Percentiles rank a stretch among this genome's conserved stretches.
Conservation (phyloP, 2,888 invertebrate genomes). For the Drosophila robusta region DNA sequence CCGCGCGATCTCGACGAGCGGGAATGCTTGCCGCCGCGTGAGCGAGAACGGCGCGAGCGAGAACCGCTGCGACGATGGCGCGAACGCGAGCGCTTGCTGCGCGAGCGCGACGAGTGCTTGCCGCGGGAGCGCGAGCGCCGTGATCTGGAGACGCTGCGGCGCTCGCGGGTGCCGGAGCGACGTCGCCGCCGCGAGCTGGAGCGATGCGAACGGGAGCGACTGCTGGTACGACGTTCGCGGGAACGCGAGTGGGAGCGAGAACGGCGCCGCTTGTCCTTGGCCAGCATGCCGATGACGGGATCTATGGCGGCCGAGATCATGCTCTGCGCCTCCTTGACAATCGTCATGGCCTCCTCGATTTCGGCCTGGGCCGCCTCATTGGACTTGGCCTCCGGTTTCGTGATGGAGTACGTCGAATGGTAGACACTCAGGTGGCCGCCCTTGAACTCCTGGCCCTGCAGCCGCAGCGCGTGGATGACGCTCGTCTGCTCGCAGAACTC, state of each 20-base stretch:
- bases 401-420: conserved; percentile 96
- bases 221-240: conserved; percentile 88
- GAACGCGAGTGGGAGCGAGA: conserved; percentile 86
- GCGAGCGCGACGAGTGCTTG: conserved; percentile 82
- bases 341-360: conserved; percentile 98
- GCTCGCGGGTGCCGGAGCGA: conserved; percentile 85
- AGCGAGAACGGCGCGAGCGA: conserved; percentile 82
- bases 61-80: conserved; percentile 85
- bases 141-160: conserved; percentile 87
- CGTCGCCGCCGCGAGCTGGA: conserved; percentile 89
- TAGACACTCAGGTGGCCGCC: conserved; percentile 90
- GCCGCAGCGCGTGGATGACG: conserved; percentile 93
- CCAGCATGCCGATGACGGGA: conserved; percentile 94
- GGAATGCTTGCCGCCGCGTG: conserved; percentile 84
- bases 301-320: conserved; percentile 97
- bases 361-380: conserved; percentile 97
- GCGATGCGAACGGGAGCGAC: conserved; percentile 87
- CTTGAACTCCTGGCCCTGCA: conserved; percentile 92
- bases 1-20: conserved; percentile 85
- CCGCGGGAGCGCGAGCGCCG: conserved; percentile 87
- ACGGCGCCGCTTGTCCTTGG: conserved; percentile 91
- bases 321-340: conserved; percentile 98
- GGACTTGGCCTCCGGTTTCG: conserved; percentile 96
- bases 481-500: conserved; percentile 97
- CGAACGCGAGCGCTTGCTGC: conserved; percentile 86